Percentiles rank a stretch among this genome's conserved stretches.
Evolutionary conservation across 2,113 vertebrate genomes (phyloP).

Genomic region (Pogonocichla stellata): DNA sequence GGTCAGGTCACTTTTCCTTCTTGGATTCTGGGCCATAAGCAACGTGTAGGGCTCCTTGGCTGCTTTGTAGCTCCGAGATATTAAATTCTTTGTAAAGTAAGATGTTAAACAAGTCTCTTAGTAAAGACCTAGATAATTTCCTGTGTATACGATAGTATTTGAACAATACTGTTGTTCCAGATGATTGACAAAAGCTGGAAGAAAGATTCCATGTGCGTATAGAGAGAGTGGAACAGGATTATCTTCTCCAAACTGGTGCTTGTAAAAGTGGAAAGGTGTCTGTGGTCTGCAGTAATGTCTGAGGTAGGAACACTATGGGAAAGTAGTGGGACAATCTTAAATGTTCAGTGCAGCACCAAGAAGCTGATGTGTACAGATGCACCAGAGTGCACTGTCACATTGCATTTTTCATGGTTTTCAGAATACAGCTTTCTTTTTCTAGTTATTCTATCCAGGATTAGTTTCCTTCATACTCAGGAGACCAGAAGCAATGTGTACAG

Average conservation of each 20-base stretch:
- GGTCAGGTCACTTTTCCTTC: fast-evolving
- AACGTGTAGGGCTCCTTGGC: not conserved
- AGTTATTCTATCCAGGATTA: not conserved
- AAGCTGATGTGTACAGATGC: not conserved
- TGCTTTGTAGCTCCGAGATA: not conserved
- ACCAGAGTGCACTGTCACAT: not conserved
- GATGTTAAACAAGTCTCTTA: not conserved
- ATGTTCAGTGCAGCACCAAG: not conserved
- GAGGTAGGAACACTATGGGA: not conserved
- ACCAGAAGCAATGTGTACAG: not conserved
- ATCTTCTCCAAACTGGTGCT: not conserved
- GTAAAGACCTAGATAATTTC: not conserved
- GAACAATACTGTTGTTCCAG: not conserved
- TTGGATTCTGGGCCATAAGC: not conserved
- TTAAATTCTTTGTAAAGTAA: not conserved
- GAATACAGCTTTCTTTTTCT: not conserved
- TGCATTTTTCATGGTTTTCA: not conserved
- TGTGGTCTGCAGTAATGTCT: not conserved
- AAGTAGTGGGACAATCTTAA: not conserved
- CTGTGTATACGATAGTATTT: not conserved
- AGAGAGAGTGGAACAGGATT: not conserved
- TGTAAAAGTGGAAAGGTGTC: not conserved
- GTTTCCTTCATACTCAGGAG: not conserved
- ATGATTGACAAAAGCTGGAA: not conserved
- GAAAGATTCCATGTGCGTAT: not conserved